Conservation (phyloP, 2,888 invertebrate species). For the Xanthorhoe designata region DNA sequence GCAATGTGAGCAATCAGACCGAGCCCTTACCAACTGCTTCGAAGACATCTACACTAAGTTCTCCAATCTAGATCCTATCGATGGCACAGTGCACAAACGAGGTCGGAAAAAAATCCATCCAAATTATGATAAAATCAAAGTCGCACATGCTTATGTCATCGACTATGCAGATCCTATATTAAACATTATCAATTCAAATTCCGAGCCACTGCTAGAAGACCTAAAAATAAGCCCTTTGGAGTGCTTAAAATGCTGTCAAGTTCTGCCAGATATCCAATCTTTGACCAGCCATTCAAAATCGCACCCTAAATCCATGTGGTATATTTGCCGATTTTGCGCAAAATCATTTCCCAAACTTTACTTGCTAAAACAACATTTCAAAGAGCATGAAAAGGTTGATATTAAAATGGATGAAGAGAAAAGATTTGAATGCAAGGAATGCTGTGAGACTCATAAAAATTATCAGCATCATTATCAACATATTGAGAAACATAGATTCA, state of each 20-base stretch:
- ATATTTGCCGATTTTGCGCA: slow-evolving; percentile 69
- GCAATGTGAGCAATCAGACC: slow-evolving; percentile 71
- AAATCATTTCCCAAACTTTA: slow-evolving; percentile 67
- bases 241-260: slow-evolving; percentile 73
- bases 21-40: slow-evolving; percentile 72
- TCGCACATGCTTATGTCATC: slow-evolving; percentile 65
- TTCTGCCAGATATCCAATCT: slow-evolving; percentile 62
- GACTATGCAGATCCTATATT: slow-evolving; percentile 74
- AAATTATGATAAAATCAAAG: slow-evolving; percentile 63
- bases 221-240: slow-evolving; percentile 58
- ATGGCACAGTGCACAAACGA: slow-evolving; percentile 56
- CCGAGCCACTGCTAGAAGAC: slow-evolving; percentile 49
- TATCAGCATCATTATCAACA: slow-evolving; percentile 66
- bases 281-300: slow-evolving; percentile 67
- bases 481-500: slow-evolving; percentile 76
- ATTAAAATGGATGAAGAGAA: slow-evolving; percentile 27
- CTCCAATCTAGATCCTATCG: slow-evolving; percentile 71
- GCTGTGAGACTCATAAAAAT: slow-evolving; percentile 52
- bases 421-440: slow-evolving; percentile 62
- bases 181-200: slow-evolving; percentile 61
- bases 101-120: slow-evolving; percentile 70
- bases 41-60: slow-evolving; percentile 72
- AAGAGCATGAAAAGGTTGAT: neutral
- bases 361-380: slow-evolving; percentile 63
- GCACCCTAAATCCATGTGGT: slow-evolving; percentile 77